Evolutionary conservation across 2,888 invertebrate species (phyloP).

Genomic region (Agrotis puta): DNA sequence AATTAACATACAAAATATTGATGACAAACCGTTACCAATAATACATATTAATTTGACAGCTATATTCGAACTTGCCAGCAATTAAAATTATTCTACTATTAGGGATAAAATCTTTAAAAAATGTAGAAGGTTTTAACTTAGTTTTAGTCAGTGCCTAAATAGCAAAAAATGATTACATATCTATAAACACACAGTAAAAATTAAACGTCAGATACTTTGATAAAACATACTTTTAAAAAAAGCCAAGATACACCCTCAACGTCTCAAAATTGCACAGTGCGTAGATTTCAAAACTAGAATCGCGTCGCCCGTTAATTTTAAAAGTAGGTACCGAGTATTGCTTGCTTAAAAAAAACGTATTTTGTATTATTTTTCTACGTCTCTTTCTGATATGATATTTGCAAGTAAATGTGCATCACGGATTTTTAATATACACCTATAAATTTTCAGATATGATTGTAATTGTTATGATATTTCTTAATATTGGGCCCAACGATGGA

Average conservation of each 20-base stretch:
- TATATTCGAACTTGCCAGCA: neutral
- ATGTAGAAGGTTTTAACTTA: neutral
- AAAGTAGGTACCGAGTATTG: too few species aligned
- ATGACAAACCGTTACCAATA: neutral
- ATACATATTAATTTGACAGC: neutral
- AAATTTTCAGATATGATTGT: too few species aligned
- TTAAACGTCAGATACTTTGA: conserved; percentile 4
- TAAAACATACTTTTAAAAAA: neutral
- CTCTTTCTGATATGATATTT: too few species aligned
- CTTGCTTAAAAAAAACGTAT: too few species aligned
- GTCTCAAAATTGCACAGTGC: too few species aligned
- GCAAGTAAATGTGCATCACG: too few species aligned
- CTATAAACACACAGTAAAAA: neutral
- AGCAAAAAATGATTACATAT: neutral
- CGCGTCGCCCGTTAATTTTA: too few species aligned
- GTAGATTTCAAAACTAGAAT: too few species aligned
- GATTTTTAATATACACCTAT: too few species aligned
- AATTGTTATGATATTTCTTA: neutral
- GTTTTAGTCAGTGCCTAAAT: neutral
- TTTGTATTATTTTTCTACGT: too few species aligned
- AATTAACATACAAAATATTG: too few species aligned
- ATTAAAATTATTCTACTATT: neutral
- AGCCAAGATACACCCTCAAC: too few species aligned
- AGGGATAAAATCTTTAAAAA: neutral
- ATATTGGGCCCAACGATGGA: conserved; percentile 27